Evolutionary conservation across 2,113 vertebrate species (phyloP), one percentile per base, ranked within the genome.

Genomic region (Clarias gariepinus): DNA sequence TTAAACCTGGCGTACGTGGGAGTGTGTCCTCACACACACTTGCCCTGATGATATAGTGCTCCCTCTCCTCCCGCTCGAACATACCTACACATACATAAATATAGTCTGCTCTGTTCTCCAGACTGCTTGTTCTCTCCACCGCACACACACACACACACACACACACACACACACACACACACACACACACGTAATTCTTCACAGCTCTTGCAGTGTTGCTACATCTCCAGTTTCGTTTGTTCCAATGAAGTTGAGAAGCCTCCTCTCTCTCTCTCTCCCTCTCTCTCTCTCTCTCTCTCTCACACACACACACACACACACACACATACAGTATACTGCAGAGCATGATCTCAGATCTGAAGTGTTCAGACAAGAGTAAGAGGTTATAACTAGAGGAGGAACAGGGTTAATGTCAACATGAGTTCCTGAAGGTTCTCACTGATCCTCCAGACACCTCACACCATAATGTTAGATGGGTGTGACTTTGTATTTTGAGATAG

Each of bases 151-250:
- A 4, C 12, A 4, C 11, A 21, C 16, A 41, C 30, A 36, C 18
- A 73, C 68, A 71, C 30, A 71, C 68, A 71, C 68, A 71, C 68
- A 71, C 68, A 73, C 69, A 73, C 36, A 73, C 69, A 41, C 28
- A 36, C 69, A 73, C 69, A 23, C 21, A 25, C 7, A 1, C 12
- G 36, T 25, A 47, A 47, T 23, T 47, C 71, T 21, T 3, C 71
- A 47, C 71, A 74, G 36, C 71, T 74, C 71, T 74, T 25, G 19
- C 23, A 13, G 13, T 23, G 36, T 74, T 74, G 41, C 71, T 74
- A 23, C 52, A 52, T 74, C 41, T 74, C 41, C 2, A n/a, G 71
- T 74, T 74, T 74, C 11, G 25, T 74, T 74, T 74, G 71, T 74
- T 74, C 41, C 41, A 52, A 21, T 4, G 4, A 52, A 5, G 71